Conservation (phyloP, 2,113 vertebrate genomes). For the Hippoglossus stenolepis region DNA sequence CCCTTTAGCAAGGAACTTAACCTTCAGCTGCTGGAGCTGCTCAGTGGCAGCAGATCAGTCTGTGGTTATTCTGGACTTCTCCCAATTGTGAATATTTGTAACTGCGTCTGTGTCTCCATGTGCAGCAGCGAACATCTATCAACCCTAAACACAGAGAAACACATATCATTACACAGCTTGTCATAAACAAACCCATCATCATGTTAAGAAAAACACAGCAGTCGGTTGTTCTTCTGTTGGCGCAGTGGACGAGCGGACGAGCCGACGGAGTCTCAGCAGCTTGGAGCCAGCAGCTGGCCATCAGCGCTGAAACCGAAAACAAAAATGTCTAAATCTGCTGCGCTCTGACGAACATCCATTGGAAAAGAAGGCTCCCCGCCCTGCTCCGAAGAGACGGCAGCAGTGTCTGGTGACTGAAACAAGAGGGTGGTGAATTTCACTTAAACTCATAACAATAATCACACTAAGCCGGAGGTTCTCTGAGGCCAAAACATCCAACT, state of each 20-base stretch:
- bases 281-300: slow-evolving; percentile 20
- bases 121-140: slow-evolving; percentile 16
- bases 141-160: background rate
- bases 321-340: slow-evolving; percentile 1
- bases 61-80: slow-evolving; percentile 44
- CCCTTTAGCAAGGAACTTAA: slow-evolving; percentile 4
- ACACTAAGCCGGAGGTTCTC: background rate
- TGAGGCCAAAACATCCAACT: background rate
- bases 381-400: background rate
- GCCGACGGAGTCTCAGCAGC: slow-evolving; percentile 14
- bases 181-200: slow-evolving; percentile 37
- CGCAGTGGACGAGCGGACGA: background rate
- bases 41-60: slow-evolving; percentile 14
- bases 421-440: background rate
- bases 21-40: slow-evolving; percentile 2
- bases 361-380: background rate
- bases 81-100: slow-evolving; percentile 14
- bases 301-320: slow-evolving; percentile 19
- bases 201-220: slow-evolving; percentile 38
- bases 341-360: background rate
- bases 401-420: background rate
- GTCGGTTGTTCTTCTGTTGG: background rate
- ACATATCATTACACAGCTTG: background rate
- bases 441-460: background rate
- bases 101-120: background rate